phyloP scores from a whole-genome alignment of 2,888 invertebrate genomes.

The Laothoe populi region DNA sequence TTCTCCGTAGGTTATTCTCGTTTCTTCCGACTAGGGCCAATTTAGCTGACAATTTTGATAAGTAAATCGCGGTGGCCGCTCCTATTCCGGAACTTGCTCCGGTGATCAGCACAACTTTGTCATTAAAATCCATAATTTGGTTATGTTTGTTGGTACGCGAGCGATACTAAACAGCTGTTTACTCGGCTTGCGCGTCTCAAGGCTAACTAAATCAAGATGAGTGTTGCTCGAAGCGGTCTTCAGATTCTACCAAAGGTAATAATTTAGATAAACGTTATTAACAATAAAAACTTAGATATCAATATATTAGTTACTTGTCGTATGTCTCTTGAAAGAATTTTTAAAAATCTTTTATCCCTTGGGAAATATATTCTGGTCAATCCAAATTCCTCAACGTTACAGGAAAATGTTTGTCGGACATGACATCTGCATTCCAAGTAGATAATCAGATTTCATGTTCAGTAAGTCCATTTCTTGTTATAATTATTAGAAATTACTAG shows the following conservation, averaged over 20 bases:
- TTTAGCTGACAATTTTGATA: conserved; percentile 87
- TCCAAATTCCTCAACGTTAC: too few species aligned
- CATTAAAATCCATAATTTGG: conserved; percentile 81
- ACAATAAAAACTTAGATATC: not conserved
- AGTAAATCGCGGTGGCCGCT: conserved; percentile 87
- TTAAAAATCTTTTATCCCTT: too few species aligned
- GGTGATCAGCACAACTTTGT: conserved; percentile 87
- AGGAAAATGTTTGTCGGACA: too few species aligned
- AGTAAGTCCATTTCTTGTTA: too few species aligned
- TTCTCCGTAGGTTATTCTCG: conserved; percentile 64
- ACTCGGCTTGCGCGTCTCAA: conserved; percentile 36
- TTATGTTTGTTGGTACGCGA: conserved; percentile 29
- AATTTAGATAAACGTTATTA: not conserved
- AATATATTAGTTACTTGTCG: too few species aligned
- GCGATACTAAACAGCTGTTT: conserved; percentile 44
- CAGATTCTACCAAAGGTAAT: not conserved
- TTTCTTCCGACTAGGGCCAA: conserved; percentile 86
- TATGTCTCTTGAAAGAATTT: too few species aligned
- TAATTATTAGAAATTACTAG: too few species aligned
- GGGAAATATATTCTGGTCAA: too few species aligned
- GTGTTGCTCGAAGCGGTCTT: conserved; percentile 30
- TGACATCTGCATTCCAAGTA: too few species aligned
- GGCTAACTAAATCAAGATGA: conserved; percentile 26
- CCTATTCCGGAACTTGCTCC: conserved; percentile 92
- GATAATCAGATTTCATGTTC: too few species aligned